Percentiles rank a stretch among this genome's conserved stretches.
Evolutionary conservation across 2,113 vertebrate genomes (phyloP).

Genomic region (Nothoprocta perdicaria): DNA sequence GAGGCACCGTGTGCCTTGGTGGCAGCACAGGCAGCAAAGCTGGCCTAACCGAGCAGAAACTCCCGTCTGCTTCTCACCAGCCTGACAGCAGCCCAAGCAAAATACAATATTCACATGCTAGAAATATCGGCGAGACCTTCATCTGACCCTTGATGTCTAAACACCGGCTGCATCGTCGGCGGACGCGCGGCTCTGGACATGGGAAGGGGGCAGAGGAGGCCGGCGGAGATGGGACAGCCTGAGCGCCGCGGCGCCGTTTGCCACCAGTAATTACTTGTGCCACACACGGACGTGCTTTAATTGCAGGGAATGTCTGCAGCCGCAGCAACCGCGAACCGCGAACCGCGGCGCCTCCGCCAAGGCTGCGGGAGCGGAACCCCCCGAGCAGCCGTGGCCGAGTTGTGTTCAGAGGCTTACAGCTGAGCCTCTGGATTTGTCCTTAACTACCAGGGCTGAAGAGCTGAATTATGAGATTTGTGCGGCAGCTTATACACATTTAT

Average conservation of each 20-base stretch:
- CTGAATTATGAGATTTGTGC: slow-evolving; percentile 71
- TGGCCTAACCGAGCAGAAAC: no score
- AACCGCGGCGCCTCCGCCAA: not conserved
- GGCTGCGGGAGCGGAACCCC: slow-evolving; percentile 50
- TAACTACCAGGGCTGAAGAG: slow-evolving; percentile 51
- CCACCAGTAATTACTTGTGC: slow-evolving; percentile 44
- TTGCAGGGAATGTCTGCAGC: slow-evolving; percentile 73
- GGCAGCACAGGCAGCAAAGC: no score
- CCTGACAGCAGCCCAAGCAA: not conserved
- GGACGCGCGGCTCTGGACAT: not conserved
- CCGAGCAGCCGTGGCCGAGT: slow-evolving; percentile 33
- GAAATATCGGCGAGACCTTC: accelerated
- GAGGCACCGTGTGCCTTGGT: no score
- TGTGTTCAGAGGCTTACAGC: slow-evolving; percentile 66
- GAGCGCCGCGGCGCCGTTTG: slow-evolving; percentile 32
- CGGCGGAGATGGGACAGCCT: not conserved
- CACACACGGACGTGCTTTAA: slow-evolving; percentile 46
- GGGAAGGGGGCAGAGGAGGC: not conserved
- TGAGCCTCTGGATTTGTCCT: slow-evolving; percentile 74
- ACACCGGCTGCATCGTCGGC: no score
- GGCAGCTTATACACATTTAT: slow-evolving; percentile 57
- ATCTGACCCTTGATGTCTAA: not conserved
- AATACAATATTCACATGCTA: not conserved
- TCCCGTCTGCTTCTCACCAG: no score
- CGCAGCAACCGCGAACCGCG: slow-evolving; percentile 72